Percentiles rank a stretch among this genome's conserved stretches.
Evolutionary conservation across 2,888 invertebrate genomes (phyloP).

Genomic region (Lomographa bimaculata): DNA sequence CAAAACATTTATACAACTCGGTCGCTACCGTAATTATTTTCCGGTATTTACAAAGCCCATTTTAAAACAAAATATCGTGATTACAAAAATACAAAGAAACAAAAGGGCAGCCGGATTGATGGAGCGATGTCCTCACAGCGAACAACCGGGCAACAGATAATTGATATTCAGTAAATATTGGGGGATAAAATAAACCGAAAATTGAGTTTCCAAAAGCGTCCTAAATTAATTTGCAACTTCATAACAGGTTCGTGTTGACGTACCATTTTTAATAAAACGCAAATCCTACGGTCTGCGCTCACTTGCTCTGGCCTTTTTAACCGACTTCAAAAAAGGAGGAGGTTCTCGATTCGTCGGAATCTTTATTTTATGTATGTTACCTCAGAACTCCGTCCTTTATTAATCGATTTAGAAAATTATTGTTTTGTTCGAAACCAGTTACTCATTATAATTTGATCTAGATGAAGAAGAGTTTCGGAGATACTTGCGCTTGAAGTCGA

Average conservation of each 20-base stretch:
- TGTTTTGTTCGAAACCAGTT: no score
- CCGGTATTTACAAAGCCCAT: conserved; percentile 21
- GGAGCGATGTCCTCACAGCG: conserved; percentile 40
- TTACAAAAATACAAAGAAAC: conserved; percentile 30
- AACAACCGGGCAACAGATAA: conserved; percentile 58
- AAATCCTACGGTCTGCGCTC: conserved; percentile 50
- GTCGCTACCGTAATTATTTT: conserved; percentile 36
- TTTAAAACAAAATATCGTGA: conserved; percentile 24
- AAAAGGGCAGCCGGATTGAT: conserved; percentile 59
- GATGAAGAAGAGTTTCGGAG: no score
- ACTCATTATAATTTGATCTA: no score
- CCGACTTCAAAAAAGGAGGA: no score
- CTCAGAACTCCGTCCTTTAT: no score
- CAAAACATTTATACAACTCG: conserved; percentile 39
- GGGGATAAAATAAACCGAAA: conserved; percentile 78
- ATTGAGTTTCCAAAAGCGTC: conserved; percentile 77
- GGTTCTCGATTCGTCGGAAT: no score
- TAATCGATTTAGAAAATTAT: no score
- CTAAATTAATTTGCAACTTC: conserved; percentile 81
- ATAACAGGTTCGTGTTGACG: conserved; percentile 70
- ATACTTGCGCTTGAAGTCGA: no score
- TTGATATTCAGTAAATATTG: conserved; percentile 82
- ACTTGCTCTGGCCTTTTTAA: no score
- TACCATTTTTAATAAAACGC: conserved; percentile 71
- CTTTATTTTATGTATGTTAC: no score